These are phyloP conservation scores for Drosophila kikkawai DNA, from an alignment of 1,140 invertebrate genomes.

Conservation along the genomic window DNA sequence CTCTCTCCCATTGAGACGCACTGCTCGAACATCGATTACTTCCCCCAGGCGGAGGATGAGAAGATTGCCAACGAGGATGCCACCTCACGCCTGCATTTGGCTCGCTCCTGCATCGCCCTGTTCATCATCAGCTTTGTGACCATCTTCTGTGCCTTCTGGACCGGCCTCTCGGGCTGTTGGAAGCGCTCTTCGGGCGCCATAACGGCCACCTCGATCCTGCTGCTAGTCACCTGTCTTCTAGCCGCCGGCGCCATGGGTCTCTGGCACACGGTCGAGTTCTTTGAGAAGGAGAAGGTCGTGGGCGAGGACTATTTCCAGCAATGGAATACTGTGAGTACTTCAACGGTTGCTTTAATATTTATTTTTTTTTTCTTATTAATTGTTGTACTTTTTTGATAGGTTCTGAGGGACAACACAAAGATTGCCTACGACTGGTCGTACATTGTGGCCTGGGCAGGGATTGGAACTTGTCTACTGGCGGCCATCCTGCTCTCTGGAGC, in stretches of 20 bases:
- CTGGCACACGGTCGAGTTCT: constrained; percentile 98
- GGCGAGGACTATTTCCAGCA: constrained; percentile 95
- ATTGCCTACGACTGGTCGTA: constrained; percentile 98
- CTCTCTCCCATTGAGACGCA: constrained; percentile 97
- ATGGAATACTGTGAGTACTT: constrained; percentile 91
- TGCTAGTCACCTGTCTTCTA: constrained; percentile 94
- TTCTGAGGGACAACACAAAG: constrained; percentile 93
- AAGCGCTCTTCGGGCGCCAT: constrained; percentile 96
- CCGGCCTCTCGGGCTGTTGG: constrained; percentile 95
- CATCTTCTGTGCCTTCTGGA: constrained; percentile 96
- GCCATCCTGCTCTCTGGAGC: constrained; percentile 96
- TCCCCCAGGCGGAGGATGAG: constrained; percentile 85
- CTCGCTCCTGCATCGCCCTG: constrained; percentile 94
- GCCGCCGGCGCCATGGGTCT: constrained; percentile 96
- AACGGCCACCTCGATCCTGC: constrained; percentile 95
- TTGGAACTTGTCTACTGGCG: constrained; percentile 93
- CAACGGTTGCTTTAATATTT: background rate
- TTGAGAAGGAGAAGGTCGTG: constrained; percentile 96
- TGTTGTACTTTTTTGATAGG: constrained; percentile 86
- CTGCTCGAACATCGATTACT: constrained; percentile 97
- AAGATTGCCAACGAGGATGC: constrained; percentile 82
- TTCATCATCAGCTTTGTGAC: constrained; percentile 94
- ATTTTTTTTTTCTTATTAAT: too few species aligned
- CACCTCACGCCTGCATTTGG: constrained; percentile 91
- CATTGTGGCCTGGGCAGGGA: constrained; percentile 97